Conservation (phyloP, 2,888 invertebrate species). For the Drosophila niveifrons region DNA sequence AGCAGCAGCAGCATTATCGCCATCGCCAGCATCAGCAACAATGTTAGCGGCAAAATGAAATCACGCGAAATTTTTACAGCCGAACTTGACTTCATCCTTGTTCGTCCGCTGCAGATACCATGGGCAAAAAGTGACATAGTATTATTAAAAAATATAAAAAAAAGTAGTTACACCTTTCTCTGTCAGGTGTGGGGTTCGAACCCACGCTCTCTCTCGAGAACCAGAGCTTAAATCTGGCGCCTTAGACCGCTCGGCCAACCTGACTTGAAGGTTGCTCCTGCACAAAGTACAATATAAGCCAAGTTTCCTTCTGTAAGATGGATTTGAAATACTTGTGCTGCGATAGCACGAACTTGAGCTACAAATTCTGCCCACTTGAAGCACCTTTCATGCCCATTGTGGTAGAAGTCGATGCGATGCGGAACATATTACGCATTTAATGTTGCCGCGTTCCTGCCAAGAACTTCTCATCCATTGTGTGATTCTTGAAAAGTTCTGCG, state of each 20-base stretch:
- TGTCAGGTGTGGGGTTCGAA: conserved; percentile 6
- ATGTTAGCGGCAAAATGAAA: conserved; percentile 68
- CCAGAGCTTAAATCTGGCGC: conserved; percentile 6
- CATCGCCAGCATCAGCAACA: conserved; percentile 52
- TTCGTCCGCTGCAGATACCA: conserved; percentile 34
- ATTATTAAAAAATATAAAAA: neutral
- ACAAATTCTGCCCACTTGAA: conserved; percentile 1
- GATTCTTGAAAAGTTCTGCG: conserved; percentile 73
- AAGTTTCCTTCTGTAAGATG: neutral
- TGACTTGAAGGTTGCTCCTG: neutral
- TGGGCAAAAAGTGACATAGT: conserved; percentile 33
- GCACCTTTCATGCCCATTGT: conserved; percentile 50
- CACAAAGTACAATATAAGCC: neutral
- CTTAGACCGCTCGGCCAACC: conserved; percentile 6
- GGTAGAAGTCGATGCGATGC: conserved; percentile 50
- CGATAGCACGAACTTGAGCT: neutral
- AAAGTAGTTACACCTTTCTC: neutral
- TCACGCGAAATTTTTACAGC: conserved; percentile 78
- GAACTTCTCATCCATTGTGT: conserved; percentile 58
- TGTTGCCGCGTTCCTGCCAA: conserved; percentile 71
- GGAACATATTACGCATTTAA: conserved; percentile 80
- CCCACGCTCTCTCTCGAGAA: conserved; percentile 6
- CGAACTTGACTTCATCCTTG: conserved; percentile 55
- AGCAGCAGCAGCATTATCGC: conserved; percentile 41
- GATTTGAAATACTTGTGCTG: neutral